Base-by-base conservation (phyloP, 2,888 invertebrate species). In the Melanostoma mellinum region DNA sequence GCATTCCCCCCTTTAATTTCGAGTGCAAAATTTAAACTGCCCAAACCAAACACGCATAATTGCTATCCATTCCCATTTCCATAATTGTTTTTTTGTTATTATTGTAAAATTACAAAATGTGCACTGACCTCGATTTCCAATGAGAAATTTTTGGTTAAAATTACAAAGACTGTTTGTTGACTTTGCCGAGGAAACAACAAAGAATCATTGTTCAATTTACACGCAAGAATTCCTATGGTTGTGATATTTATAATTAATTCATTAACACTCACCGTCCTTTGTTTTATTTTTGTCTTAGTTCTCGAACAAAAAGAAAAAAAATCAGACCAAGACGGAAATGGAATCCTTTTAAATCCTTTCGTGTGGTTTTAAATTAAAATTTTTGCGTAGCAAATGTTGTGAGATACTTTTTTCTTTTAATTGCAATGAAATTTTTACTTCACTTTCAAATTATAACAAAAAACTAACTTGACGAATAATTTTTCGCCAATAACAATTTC, bases 201-300 rank as follows among this genome's bases (percentile, higher is more conserved):
- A 50, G 63, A 36, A 63, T 8, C 3, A 1, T 42, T 6, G 8
- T 63, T 48, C 50, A 48, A 40, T 36, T 61, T 2, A 1, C 61
- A 61, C 20, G 35, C 6, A 5, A 10, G 6, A 63, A 38, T 38
- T 30, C 36, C 50, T 9, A 38, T 50, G 44, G 40, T 35, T 63
- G 48, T 32, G 6, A 61, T 36, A 61, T 46, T 36, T 9, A 63
- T 20, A 55, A 38, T 32, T 42, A 58, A 5, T 50, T 63, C 55
- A 33, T 1, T 67, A 20, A 35, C 52, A 81, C 81, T 81, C 72
- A 81, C 81, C 77, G 36, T 78, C 35, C 73, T 76, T 76, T 72
- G 77, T 77, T 65, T 60, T 53, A 42, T 38, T 52, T 75, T 74
- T 20, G 30, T 35, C 10, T 46, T 40, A 36, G 3, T 36, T 40